Evolutionary conservation across 2,888 invertebrate genomes (phyloP), one percentile per base, ranked within the genome.

Genomic region (Lagria hirta): DNA sequence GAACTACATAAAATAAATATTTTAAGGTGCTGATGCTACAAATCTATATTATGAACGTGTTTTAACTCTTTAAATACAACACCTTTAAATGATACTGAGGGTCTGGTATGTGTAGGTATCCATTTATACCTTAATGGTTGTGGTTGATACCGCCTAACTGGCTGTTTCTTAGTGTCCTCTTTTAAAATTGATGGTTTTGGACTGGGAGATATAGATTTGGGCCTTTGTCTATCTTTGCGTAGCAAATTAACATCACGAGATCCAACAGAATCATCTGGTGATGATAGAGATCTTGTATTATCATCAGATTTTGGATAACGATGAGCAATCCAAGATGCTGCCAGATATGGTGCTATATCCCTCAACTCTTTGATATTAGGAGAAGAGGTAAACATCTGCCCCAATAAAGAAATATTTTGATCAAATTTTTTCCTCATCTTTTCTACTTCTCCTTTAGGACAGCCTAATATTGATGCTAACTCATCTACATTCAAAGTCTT

Each of bases 301-400:
- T 85, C 85, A 42, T 78, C 78, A 1, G 77, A 77, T 55, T 76
- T 83, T 0, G 89, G 88, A 65, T 82, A 87, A 54, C 79, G 80
- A 66, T 90, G 90, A 0, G 90, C 88, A 20, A 84, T 79, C 89
- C 90, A 90, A 4, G 83, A 77, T 1, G 86, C 88, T 0, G 83
- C 80, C 47, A 90, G 69, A 68, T 88, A 88, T 0, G 87, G 86
- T 1, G 87, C 83, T 33, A 89, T 85, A 57, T 88, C 86, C 5
- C 83, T 77, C 1, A 88, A 72, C 60, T 89, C 88, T 53, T 83
- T 80, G 11, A 90, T 76, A 60, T 87, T 85, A 2, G 90, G 90
- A 20, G 85, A 83, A 1, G 89, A 90, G 0, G 87, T 84, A 61
- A 86, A 89, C 78, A 83, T 85, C 57, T 86, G 84, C 0, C 87